Evolutionary conservation across 2,888 invertebrate species (phyloP).

Genomic region (Peribatodes rhomboidaria): DNA sequence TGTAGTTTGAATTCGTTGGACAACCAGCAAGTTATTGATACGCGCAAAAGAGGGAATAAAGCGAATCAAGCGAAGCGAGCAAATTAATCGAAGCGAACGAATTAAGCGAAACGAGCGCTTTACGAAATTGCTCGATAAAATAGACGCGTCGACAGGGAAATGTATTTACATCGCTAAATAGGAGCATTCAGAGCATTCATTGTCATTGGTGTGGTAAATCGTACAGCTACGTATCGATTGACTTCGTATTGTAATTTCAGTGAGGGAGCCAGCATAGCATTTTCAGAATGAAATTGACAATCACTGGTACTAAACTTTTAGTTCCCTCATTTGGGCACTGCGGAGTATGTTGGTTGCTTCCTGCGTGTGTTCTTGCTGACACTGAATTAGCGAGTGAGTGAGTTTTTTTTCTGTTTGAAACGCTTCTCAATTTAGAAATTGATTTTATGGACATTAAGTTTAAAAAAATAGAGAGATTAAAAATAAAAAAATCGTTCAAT

Average conservation of each 20-base stretch:
- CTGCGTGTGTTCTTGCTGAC: too few relatives aligned
- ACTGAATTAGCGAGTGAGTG: too few relatives aligned
- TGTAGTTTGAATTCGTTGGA: neutral
- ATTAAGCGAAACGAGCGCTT: slow-evolving; percentile 13
- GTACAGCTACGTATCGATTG: slow-evolving; percentile 21
- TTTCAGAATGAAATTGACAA: neutral
- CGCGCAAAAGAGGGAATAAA: neutral
- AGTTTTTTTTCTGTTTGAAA: too few relatives aligned
- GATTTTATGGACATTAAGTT: too few relatives aligned
- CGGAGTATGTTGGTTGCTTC: neutral
- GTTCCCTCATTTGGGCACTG: neutral
- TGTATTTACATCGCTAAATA: slow-evolving; percentile 28
- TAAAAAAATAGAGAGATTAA: too few relatives aligned
- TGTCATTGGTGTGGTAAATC: slow-evolving; percentile 21
- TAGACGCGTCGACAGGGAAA: slow-evolving; percentile 19
- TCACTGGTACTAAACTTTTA: neutral
- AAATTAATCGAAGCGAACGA: neutral
- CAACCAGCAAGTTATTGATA: neutral
- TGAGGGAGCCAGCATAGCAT: neutral
- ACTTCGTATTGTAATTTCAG: neutral
- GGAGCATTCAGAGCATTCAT: slow-evolving; percentile 18
- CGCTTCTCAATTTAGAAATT: too few relatives aligned
- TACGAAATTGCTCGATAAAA: slow-evolving; percentile 17
- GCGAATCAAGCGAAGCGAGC: neutral
- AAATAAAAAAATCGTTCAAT: too few relatives aligned